Conservation (phyloP, 2,888 invertebrate species). For the Drosophila bunnanda region DNA sequence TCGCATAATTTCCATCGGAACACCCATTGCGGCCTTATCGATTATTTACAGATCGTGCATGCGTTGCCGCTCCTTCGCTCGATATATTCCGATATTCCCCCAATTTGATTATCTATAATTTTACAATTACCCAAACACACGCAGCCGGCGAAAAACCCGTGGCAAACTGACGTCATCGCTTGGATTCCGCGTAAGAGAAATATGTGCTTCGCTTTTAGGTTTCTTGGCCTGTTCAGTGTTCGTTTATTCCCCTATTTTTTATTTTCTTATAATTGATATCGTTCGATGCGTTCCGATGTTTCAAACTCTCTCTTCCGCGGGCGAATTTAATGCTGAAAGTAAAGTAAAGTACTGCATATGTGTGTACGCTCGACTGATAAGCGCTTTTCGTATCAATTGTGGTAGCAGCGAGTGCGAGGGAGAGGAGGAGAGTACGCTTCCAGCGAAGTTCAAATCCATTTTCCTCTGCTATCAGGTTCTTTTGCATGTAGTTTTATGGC, state of each 20-base stretch:
- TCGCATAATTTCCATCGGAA: neutral
- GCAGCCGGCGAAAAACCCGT: constrained; percentile 28
- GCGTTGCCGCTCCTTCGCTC: constrained; percentile 18
- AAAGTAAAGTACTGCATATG: too few relatives aligned
- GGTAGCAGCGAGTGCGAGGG: neutral
- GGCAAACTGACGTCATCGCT: constrained; percentile 35
- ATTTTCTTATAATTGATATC: constrained; percentile 27
- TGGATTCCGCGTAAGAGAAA: constrained; percentile 23
- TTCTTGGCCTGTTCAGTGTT: neutral
- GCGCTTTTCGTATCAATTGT: constrained; percentile 42
- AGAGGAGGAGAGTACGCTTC: constrained; percentile 28
- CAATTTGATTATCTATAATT: constrained; percentile 31
- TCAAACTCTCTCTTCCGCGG: constrained; percentile 14
- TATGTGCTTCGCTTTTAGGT: constrained; percentile 9
- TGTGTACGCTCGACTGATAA: constrained; percentile 37
- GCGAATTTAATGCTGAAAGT: constrained; percentile 27
- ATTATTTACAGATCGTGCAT: constrained; percentile 31
- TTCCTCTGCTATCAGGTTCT: constrained; percentile 64
- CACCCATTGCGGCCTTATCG: constrained; percentile 12
- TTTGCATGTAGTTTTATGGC: constrained; percentile 74
- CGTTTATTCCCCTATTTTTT: neutral
- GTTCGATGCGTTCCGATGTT: constrained; percentile 26
- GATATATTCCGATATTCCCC: constrained; percentile 1
- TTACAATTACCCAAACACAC: constrained; percentile 34
- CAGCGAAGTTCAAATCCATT: constrained; percentile 80